These are phyloP conservation scores for Aspidoscelis tigris DNA, from an alignment of 2,113 vertebrate genomes.

Conservation along the genomic window DNA sequence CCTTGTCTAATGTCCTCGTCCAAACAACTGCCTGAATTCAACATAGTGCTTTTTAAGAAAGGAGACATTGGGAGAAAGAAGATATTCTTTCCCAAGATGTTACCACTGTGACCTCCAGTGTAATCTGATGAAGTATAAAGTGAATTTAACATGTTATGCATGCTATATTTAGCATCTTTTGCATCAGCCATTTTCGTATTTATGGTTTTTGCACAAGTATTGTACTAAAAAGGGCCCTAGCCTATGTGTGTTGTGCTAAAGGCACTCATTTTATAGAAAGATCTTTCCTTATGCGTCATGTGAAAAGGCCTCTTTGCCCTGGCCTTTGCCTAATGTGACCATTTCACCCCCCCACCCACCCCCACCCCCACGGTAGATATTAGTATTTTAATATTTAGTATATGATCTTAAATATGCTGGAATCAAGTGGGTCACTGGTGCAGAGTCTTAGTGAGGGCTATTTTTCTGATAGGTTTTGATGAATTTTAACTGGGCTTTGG, in stretches of 20 bases:
- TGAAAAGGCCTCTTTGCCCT: no score
- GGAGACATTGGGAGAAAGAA: slow-evolving; percentile 1
- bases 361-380: no score
- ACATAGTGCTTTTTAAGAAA: slow-evolving; percentile 53
- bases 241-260: slow-evolving; percentile 11
- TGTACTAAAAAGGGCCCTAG: slow-evolving; percentile 3
- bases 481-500: no score
- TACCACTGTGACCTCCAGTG: slow-evolving; percentile 36
- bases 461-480: no score
- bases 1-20: no score
- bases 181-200: slow-evolving; percentile 22
- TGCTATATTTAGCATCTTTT: slow-evolving; percentile 34
- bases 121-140: slow-evolving; percentile 36
- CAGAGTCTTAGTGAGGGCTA: no score
- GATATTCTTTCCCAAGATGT: slow-evolving; percentile 41
- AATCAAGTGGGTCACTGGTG: no score
- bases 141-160: slow-evolving; percentile 23
- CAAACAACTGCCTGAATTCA: slow-evolving; percentile 11
- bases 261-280: slow-evolving; percentile 26
- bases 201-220: slow-evolving; percentile 36
- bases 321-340: no score
- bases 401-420: no score
- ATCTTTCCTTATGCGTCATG: not conserved
- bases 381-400: no score
- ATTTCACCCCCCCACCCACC: no score